Evolutionary conservation across 2,888 invertebrate genomes (phyloP).

Genomic region (Pinctada fucata): DNA sequence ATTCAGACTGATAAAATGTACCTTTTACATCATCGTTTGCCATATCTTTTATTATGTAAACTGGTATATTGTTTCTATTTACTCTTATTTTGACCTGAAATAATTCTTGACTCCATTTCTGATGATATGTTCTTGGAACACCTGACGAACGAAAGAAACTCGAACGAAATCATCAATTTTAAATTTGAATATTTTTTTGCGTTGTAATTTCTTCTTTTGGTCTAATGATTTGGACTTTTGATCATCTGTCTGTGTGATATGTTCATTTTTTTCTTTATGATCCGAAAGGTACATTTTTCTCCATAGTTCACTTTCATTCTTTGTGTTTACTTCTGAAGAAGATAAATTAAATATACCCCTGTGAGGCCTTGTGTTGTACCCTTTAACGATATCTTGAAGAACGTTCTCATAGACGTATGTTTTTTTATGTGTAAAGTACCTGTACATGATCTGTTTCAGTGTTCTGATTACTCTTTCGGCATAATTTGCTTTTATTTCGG

Average conservation of each 20-base stretch:
- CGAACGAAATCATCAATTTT: constrained; percentile 35
- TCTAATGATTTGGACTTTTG: not conserved
- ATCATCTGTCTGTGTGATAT: not conserved
- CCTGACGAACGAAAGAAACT: constrained; percentile 24
- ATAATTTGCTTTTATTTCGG: constrained; percentile 34
- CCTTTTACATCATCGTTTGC: too few relatives aligned
- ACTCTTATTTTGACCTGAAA: not conserved
- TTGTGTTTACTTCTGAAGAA: constrained; percentile 11
- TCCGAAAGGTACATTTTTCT: not conserved
- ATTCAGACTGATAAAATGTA: not conserved
- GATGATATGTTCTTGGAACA: constrained; percentile 44
- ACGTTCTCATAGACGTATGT: constrained; percentile 27
- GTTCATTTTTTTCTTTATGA: not conserved
- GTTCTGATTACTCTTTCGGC: constrained; percentile 37
- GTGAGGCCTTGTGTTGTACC: constrained; percentile 16
- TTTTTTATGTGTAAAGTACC: constrained; percentile 27
- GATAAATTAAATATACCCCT: constrained; percentile 1
- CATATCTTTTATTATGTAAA: too few relatives aligned
- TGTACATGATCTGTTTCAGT: constrained; percentile 29
- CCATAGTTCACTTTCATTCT: constrained; percentile 24
- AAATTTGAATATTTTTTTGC: constrained; percentile 27
- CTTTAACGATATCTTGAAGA: constrained; percentile 22
- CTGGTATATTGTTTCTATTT: too few relatives aligned
- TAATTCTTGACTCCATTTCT: constrained; percentile 42
- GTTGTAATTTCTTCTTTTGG: constrained; percentile 9